Percentiles rank a stretch among this genome's conserved stretches.
phyloP scores from a whole-genome alignment of 2,113 vertebrate species.

The Ictalurus punctatus region DNA sequence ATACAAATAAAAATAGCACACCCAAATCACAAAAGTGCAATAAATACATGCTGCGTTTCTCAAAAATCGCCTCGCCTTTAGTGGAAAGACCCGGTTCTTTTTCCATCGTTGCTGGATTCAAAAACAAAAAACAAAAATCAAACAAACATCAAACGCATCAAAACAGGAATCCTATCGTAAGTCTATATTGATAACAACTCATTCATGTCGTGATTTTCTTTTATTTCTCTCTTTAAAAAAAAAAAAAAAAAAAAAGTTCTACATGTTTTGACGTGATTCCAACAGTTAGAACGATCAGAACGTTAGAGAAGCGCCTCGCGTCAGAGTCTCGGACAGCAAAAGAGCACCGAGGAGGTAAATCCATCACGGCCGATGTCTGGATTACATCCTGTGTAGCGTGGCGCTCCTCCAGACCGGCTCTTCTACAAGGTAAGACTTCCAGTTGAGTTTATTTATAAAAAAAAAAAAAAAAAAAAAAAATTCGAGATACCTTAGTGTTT shows the following conservation, averaged over 20 bases:
- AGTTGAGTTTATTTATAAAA: conserved; percentile 1
- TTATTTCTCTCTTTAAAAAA: background rate
- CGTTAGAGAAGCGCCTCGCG: conserved; percentile 32
- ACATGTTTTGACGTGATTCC: conserved; percentile 51
- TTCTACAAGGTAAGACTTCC: conserved; percentile 42
- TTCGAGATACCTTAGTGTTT: background rate
- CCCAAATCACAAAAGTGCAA: conserved; percentile 79
- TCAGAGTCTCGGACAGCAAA: conserved; percentile 45
- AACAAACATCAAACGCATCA: conserved; percentile 31
- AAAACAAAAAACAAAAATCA: conserved; percentile 44
- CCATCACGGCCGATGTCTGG: conserved; percentile 32
- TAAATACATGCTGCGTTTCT: conserved; percentile 74
- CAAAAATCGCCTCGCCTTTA: conserved; percentile 39
- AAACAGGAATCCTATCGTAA: conserved; percentile 50
- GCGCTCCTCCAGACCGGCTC: conserved; percentile 8
- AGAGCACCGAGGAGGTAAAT: conserved; percentile 54
- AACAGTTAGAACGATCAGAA: conserved; percentile 32
- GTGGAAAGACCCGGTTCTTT: conserved; percentile 56
- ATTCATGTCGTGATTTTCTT: conserved; percentile 50
- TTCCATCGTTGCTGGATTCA: conserved; percentile 56
- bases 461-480: background rate
- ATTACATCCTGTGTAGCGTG: conserved; percentile 25
- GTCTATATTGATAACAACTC: conserved; percentile 57
- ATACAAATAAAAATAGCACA: conserved; percentile 57
- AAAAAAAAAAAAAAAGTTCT: conserved; percentile 45